A percentile compares a stretch with the other conserved stretches of the same genome.
phyloP scores from a whole-genome alignment of 2,888 invertebrate genomes.

The Heliconius ismenius region DNA sequence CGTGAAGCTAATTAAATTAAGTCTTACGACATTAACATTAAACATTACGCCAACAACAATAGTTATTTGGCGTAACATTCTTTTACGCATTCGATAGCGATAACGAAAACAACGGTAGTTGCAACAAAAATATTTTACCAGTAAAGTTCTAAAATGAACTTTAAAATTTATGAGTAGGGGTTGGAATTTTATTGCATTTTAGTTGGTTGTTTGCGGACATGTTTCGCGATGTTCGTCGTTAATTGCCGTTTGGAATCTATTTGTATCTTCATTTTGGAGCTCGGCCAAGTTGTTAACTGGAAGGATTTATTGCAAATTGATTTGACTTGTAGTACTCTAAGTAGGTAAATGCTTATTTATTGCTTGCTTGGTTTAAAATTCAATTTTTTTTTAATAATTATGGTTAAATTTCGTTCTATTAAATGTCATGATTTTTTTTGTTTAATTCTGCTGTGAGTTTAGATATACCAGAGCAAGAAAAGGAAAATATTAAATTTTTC shows the following conservation, averaged over 20 bases:
- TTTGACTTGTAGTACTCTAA: constrained; percentile 33
- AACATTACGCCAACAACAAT: background rate
- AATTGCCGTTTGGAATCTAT: constrained; percentile 44
- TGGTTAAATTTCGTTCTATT: background rate
- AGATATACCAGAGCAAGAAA: too few species aligned
- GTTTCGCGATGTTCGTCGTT: constrained; percentile 42
- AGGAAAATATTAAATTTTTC: too few species aligned
- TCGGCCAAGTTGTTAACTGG: constrained; percentile 44
- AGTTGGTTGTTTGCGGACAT: constrained; percentile 35
- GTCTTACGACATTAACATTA: background rate
- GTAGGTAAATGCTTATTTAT: constrained; percentile 11
- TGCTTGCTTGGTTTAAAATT: background rate
- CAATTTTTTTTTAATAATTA: background rate
- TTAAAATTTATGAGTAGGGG: constrained; percentile 29
- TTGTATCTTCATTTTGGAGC: constrained; percentile 46
- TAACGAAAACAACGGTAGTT: background rate
- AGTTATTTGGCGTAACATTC: background rate
- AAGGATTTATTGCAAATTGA: constrained; percentile 41
- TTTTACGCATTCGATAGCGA: constrained; percentile 12
- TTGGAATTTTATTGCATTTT: constrained; percentile 31
- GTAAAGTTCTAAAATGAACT: constrained; percentile 34
- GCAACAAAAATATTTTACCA: background rate
- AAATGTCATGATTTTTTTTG: background rate
- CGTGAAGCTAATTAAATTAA: too few species aligned
- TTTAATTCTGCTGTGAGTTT: background rate